Evolutionary conservation across 2,888 invertebrate species (phyloP), one percentile per base, ranked within the genome.

Genomic region (Volucella bombylans): DNA sequence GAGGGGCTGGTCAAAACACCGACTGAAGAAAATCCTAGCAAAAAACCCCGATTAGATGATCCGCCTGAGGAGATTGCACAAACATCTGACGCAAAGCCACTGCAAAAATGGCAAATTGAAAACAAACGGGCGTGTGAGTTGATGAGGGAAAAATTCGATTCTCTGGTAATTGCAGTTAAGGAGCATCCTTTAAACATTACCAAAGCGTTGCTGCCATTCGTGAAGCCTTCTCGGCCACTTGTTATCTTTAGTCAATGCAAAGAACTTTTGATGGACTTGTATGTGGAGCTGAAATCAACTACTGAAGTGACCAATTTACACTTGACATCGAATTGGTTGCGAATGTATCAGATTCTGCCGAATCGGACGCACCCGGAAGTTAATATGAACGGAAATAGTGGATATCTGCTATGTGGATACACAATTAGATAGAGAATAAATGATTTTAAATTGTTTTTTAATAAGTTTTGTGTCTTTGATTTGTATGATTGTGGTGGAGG

Each of bases 361-460:
- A 95, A 97, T 87, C 94, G 99, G 90, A 99, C 99, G 15, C 99
- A 99, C 93, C 99, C 99, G 1, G 95, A 97, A 90, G 97, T 99
- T 45, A 94, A 94, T 88, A 99, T 98, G 96, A 96, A 95, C 90
- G 95, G 95, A 57, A 94, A 94, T 79, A 96, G 98, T 89, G 99
- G 99, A 1, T 99, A 95, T 92, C 92, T 99, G 82, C 92, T 99
- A 87, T 95, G 95, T 86, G 98, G 92, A 90, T 90, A 91, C 92
- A 88, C 93, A 90, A 89, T 93, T 10, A 88, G 87, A 85, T 87
- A 87, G 52, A 14, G n/a, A 81, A 59, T 65, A 81, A 31, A 31
- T 6, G 31, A 31, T 31, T 31, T 31, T 23, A 23, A 23, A 41
- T 61, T 49, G n/a, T 10, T 52, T 18, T 39, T 23, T 23, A 23